These are phyloP conservation scores for Silurus lanzhouensis DNA, from an alignment of 2,797 vertebrate genomes.

Conservation along the genomic window DNA sequence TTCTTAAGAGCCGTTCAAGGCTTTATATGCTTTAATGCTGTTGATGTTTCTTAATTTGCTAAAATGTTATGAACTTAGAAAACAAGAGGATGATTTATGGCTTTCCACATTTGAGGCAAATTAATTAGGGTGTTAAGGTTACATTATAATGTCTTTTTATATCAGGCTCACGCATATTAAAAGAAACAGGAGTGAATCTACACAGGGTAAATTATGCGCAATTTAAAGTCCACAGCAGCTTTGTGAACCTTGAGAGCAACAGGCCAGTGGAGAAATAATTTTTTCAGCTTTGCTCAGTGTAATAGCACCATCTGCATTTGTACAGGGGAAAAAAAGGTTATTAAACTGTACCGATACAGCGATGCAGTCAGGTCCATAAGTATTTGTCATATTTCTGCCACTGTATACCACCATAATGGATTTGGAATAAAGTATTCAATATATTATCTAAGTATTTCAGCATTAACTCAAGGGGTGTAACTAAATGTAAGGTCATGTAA, in stretches of 20 bases:
- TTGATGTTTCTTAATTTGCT: constrained; percentile 6
- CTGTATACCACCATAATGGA: too few relatives aligned
- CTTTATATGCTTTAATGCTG: constrained; percentile 27
- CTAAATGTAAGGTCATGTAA: too few relatives aligned
- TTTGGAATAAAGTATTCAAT: too few relatives aligned
- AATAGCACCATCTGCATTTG: neutral
- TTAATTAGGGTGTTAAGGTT: constrained; percentile 14
- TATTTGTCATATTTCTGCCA: too few relatives aligned
- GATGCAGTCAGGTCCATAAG: too few relatives aligned
- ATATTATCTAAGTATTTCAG: too few relatives aligned
- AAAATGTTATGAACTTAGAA: constrained; percentile 22
- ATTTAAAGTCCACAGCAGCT: constrained; percentile 11
- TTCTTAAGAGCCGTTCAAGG: constrained; percentile 35
- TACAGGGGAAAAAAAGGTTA: neutral
- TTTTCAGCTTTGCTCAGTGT: neutral
- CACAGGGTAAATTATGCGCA: neutral
- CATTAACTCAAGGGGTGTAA: too few relatives aligned
- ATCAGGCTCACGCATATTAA: constrained; percentile 2
- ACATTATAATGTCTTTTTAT: constrained; percentile 1
- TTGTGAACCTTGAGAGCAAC: neutral
- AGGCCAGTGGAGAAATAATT: neutral
- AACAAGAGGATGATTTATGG: constrained; percentile 19
- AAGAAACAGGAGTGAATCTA: neutral
- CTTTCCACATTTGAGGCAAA: constrained; percentile 26
- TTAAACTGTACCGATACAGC: neutral